Conservation (phyloP, 2,888 invertebrate genomes). For the Nomada flava region DNA sequence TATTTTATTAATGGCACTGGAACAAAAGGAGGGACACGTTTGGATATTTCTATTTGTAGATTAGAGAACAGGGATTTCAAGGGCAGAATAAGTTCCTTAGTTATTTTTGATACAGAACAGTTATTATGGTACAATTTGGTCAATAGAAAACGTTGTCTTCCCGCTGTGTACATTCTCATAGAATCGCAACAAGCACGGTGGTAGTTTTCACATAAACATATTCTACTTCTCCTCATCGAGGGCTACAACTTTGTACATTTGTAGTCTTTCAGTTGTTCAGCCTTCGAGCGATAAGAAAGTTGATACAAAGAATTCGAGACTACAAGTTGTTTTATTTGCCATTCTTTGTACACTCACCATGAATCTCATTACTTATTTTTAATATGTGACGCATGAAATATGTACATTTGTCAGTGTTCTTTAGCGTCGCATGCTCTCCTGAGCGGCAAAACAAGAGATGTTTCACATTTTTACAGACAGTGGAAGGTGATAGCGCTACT, state of each 20-base stretch:
- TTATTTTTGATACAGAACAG: slow-evolving; percentile 22
- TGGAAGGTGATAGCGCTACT: slow-evolving; percentile 83
- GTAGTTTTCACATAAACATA: slow-evolving; percentile 25
- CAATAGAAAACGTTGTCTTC: slow-evolving; percentile 31
- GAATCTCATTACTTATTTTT: slow-evolving; percentile 60
- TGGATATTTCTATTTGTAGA: background rate
- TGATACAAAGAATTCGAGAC: background rate
- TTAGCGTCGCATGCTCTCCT: slow-evolving; percentile 78
- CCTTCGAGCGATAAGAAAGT: slow-evolving; percentile 4
- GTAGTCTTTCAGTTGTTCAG: background rate
- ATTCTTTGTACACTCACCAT: slow-evolving; percentile 52
- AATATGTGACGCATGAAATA: slow-evolving; percentile 79
- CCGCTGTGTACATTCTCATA: slow-evolving; percentile 35
- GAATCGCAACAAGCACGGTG: slow-evolving; percentile 43
- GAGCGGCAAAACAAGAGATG: slow-evolving; percentile 79
- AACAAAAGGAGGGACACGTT: slow-evolving; percentile 56
- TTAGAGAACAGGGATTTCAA: background rate
- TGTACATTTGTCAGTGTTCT: slow-evolving; percentile 78
- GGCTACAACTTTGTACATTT: background rate
- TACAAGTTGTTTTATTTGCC: slow-evolving; percentile 41
- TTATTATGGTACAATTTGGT: slow-evolving; percentile 56
- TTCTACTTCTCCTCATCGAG: slow-evolving; percentile 9
- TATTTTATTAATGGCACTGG: slow-evolving; percentile 53
- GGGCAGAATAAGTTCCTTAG: background rate
- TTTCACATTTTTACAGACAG: slow-evolving; percentile 83